phyloP scores from a whole-genome alignment of 1,140 invertebrate genomes.

The Halictus rubicundus region DNA sequence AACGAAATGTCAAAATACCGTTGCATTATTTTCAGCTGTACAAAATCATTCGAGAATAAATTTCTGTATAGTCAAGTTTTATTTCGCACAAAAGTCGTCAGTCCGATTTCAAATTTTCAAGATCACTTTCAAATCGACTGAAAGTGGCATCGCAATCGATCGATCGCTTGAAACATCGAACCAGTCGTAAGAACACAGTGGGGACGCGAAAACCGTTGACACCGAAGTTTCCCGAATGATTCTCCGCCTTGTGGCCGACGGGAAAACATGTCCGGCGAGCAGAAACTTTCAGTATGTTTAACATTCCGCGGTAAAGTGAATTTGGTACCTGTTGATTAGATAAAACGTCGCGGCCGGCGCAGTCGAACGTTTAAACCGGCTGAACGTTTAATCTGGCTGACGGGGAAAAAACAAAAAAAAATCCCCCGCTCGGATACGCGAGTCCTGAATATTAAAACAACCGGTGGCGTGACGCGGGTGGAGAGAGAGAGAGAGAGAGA shows the following conservation, averaged over 20 bases:
- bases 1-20: too few species aligned
- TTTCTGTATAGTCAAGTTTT: too few species aligned
- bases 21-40: too few species aligned
- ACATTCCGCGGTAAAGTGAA: slow-evolving; percentile 40
- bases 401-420: background rate
- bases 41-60: too few species aligned
- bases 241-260: background rate
- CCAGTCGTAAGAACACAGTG: too few species aligned
- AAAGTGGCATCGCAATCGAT: too few species aligned
- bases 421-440: background rate
- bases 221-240: background rate
- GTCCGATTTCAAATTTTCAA: too few species aligned
- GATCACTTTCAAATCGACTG: too few species aligned
- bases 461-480: background rate
- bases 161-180: too few species aligned
- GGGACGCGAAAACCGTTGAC: background rate
- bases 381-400: slow-evolving; percentile 39
- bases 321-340: slow-evolving; percentile 56
- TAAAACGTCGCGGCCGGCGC: slow-evolving; percentile 29
- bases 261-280: background rate
- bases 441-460: slow-evolving; percentile 12
- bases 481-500: background rate
- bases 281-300: slow-evolving; percentile 4
- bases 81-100: too few species aligned
- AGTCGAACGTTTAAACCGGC: slow-evolving; percentile 32